A percentile compares a stretch with the other conserved stretches of the same genome.
These are phyloP conservation scores for Triplophysa siluroides DNA, from an alignment of 2,113 vertebrate species.

Conservation along the genomic window DNA sequence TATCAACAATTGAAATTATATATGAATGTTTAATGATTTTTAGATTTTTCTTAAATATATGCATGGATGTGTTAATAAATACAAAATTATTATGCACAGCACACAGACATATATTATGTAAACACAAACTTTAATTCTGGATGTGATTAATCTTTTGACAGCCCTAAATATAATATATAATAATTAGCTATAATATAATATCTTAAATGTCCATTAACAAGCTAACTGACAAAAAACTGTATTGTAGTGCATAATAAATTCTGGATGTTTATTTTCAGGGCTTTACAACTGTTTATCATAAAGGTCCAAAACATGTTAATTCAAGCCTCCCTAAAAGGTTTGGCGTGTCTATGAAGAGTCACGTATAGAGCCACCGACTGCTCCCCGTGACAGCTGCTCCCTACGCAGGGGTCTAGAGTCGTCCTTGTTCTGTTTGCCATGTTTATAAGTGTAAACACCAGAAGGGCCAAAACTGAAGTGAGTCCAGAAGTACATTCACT, in stretches of 20 bases:
- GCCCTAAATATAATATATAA: no score
- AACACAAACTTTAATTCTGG: no score
- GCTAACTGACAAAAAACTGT: no score
- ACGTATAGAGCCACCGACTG: slow-evolving; percentile 32
- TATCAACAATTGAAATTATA: no score
- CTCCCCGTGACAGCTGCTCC: slow-evolving; percentile 70
- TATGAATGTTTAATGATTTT: no score
- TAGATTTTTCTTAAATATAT: no score
- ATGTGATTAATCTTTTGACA: no score
- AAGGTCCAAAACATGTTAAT: not conserved
- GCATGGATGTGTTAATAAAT: no score
- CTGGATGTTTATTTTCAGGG: not conserved
- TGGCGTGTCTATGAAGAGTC: not conserved
- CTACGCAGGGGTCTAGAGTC: slow-evolving; percentile 52
- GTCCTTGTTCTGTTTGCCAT: slow-evolving; percentile 54
- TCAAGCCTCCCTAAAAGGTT: not conserved
- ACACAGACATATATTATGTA: no score
- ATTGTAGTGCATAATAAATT: not conserved
- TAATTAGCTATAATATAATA: no score
- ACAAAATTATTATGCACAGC: no score
- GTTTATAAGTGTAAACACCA: slow-evolving; percentile 69
- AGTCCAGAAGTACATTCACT: slow-evolving; percentile 58
- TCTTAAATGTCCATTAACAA: no score
- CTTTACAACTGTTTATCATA: not conserved
- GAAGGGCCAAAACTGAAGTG: slow-evolving; percentile 58